Conservation (phyloP, 2,797 vertebrate species). For the Jordanella pulchra region DNA sequence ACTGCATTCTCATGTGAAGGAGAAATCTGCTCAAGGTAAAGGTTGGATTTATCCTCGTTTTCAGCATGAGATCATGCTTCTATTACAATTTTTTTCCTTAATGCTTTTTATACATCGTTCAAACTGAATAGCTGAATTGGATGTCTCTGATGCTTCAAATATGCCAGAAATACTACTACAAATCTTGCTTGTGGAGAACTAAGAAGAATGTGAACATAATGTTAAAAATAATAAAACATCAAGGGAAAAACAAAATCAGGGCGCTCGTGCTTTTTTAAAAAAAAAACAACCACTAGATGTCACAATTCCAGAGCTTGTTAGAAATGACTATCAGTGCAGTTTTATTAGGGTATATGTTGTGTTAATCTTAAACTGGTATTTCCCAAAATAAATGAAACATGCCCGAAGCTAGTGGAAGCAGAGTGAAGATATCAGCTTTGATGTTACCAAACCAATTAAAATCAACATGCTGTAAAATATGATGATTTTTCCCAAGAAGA, state of each 20-base stretch:
- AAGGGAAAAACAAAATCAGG: not conserved
- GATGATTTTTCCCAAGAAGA: not conserved
- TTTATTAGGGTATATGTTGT: not conserved
- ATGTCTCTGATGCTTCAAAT: not conserved
- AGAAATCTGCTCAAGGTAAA: not conserved
- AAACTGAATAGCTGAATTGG: not conserved
- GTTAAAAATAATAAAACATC: not conserved
- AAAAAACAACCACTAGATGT: slow-evolving; percentile 1
- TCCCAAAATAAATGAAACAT: not conserved
- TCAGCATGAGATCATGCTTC: not conserved
- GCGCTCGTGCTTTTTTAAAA: not conserved
- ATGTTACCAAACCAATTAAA: not conserved
- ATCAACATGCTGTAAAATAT: not conserved
- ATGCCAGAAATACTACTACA: not conserved
- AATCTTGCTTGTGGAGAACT: not conserved
- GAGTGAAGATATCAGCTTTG: not conserved
- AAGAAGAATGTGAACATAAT: not conserved
- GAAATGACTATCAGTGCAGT: not conserved
- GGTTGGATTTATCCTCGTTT: not conserved
- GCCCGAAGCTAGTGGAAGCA: not conserved
- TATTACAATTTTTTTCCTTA: not conserved
- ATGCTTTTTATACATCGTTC: not conserved
- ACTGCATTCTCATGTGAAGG: too few relatives aligned
- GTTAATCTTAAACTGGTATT: not conserved
- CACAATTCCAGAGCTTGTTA: not conserved